Evolutionary conservation across 2,797 vertebrate genomes (phyloP).

Genomic region (Poecilia gillii): DNA sequence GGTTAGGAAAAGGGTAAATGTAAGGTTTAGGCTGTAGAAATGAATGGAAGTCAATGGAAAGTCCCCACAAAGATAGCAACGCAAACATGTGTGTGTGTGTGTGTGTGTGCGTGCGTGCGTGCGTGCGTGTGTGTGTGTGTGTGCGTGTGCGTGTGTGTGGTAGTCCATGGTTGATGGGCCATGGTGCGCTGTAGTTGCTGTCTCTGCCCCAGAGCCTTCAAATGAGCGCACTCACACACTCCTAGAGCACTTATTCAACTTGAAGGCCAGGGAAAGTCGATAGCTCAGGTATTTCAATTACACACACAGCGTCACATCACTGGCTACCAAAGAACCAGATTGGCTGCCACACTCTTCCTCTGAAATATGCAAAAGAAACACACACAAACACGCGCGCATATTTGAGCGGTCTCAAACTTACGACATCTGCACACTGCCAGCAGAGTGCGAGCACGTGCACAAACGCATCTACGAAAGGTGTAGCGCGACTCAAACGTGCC

Average conservation of each 20-base stretch:
- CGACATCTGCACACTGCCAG: neutral
- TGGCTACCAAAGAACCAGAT: constrained; percentile 64
- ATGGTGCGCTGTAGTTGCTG: constrained; percentile 30
- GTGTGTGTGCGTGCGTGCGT: constrained; percentile 15
- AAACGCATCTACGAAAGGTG: neutral
- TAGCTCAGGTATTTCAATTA: constrained; percentile 78
- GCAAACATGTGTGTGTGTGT: no score
- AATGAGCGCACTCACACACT: constrained; percentile 67
- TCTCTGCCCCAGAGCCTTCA: constrained; percentile 59
- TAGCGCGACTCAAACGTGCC: constrained; percentile 2
- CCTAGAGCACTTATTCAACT: constrained; percentile 64
- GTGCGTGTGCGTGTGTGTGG: constrained; percentile 13
- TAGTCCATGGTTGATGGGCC: constrained; percentile 31
- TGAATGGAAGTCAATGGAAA: no score
- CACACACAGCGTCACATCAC: constrained; percentile 74
- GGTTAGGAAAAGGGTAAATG: no score
- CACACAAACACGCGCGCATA: constrained; percentile 11
- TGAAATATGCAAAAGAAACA: constrained; percentile 34
- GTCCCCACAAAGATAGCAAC: no score
- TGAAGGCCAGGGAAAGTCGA: constrained; percentile 65
- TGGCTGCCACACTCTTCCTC: constrained; percentile 47
- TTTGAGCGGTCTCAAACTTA: constrained; percentile 23
- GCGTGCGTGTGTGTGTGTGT: constrained; percentile 18
- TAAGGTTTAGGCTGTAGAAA: no score
- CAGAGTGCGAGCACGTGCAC: neutral